Percentiles rank a stretch among this genome's conserved stretches.
Evolutionary conservation across 1,140 invertebrate genomes (phyloP).

Genomic region (Oryzaephilus surinamensis): DNA sequence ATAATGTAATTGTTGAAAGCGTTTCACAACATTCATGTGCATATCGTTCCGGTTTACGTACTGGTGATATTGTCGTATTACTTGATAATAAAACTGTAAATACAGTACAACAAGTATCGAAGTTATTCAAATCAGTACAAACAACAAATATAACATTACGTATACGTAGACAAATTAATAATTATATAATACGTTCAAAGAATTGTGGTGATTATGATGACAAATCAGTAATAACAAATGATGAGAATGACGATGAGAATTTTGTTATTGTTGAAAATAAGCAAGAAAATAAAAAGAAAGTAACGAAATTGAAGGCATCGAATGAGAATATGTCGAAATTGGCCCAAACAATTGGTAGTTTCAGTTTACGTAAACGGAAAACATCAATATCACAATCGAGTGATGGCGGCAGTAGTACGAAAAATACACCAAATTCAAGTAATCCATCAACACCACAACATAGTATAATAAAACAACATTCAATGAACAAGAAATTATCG

Average conservation of each 20-base stretch:
- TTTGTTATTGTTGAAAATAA: slow-evolving; percentile 28
- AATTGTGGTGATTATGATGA: slow-evolving; percentile 2
- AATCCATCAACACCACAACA: slow-evolving; percentile 40
- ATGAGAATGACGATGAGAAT: slow-evolving; percentile 15
- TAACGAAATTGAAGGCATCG: slow-evolving; percentile 23
- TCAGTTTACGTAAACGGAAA: slow-evolving; percentile 44
- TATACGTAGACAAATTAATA: slow-evolving; percentile 44
- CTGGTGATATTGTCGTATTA: slow-evolving; percentile 66
- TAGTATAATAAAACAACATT: slow-evolving; percentile 15
- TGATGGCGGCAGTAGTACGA: slow-evolving; percentile 41
- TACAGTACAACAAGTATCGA: slow-evolving; percentile 61
- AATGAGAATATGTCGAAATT: slow-evolving; percentile 36
- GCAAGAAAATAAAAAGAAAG: slow-evolving; percentile 25
- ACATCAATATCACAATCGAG: slow-evolving; percentile 43
- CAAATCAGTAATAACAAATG: background rate
- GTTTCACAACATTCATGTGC: slow-evolving; percentile 66
- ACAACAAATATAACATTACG: slow-evolving; percentile 43
- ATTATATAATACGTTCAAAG: slow-evolving; percentile 21
- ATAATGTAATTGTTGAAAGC: slow-evolving; percentile 60
- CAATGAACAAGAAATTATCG: slow-evolving; percentile 29
- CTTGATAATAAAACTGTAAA: slow-evolving; percentile 69
- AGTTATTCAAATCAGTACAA: slow-evolving; percentile 46
- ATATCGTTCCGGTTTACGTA: slow-evolving; percentile 60
- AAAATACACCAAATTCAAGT: slow-evolving; percentile 42
- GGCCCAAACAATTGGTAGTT: slow-evolving; percentile 35